Percentiles rank a stretch among this genome's conserved stretches.
Conservation (phyloP, 2,888 invertebrate species). For the Odiellus spinosus region DNA sequence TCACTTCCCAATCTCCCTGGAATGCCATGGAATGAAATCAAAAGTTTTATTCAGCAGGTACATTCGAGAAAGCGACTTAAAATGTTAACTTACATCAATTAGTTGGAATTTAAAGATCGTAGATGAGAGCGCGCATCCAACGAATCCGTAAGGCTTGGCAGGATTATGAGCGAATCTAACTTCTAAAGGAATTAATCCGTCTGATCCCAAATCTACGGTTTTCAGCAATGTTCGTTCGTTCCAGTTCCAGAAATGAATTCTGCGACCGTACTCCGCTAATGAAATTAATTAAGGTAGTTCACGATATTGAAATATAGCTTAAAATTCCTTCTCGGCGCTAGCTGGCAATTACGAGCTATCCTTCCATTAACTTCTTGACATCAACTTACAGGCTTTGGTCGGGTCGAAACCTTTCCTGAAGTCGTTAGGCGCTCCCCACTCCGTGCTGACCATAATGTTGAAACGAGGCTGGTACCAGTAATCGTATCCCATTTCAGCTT, state of each 20-base stretch:
- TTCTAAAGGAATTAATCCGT: slow-evolving; percentile 79
- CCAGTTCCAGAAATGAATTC: slow-evolving; percentile 81
- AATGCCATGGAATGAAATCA: too few species aligned
- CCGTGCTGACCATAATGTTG: slow-evolving; percentile 74
- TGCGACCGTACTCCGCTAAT: slow-evolving; percentile 58
- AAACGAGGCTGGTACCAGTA: slow-evolving; percentile 95
- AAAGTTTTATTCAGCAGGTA: too few species aligned
- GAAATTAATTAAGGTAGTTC: too few species aligned
- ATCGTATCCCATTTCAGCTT: slow-evolving; percentile 46
- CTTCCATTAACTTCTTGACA: too few species aligned
- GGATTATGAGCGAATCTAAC: slow-evolving; percentile 86
- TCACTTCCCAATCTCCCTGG: slow-evolving; percentile 49
- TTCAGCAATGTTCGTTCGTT: slow-evolving; percentile 59
- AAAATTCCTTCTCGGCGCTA: too few species aligned
- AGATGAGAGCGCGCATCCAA: slow-evolving; percentile 19
- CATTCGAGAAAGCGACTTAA: too few species aligned
- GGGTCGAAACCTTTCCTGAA: slow-evolving; percentile 47
- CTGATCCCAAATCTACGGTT: slow-evolving; percentile 53
- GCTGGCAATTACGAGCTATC: too few species aligned
- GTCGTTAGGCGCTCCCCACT: slow-evolving; percentile 78
- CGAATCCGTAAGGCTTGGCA: slow-evolving; percentile 43
- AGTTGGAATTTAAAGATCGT: slow-evolving; percentile 15
- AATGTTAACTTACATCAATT: too few species aligned
- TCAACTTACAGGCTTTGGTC: too few species aligned
- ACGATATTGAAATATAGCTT: too few species aligned